A percentile compares a stretch with the other conserved stretches of the same genome.
phyloP scores from a whole-genome alignment of 2,888 invertebrate genomes.

The Sturmia bella region DNA sequence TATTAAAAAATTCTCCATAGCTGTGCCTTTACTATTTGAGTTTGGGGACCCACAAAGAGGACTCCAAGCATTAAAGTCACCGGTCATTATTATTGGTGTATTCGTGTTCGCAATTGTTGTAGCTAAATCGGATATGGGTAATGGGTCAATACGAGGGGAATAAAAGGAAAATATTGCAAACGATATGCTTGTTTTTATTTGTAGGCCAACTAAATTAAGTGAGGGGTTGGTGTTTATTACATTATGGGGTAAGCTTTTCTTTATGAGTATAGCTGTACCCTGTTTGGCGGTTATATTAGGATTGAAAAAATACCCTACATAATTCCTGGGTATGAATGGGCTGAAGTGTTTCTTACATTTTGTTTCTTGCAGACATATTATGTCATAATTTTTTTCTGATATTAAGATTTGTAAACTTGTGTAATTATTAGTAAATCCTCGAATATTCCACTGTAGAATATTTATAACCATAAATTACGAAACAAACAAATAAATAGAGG shows the following conservation, averaged over 20 bases:
- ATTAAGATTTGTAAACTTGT: conserved; percentile 27
- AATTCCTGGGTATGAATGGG: neutral
- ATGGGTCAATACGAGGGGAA: neutral
- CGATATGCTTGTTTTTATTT: neutral
- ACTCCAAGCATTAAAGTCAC: conserved; percentile 36
- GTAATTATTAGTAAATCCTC: conserved; percentile 18
- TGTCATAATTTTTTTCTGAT: conserved; percentile 6
- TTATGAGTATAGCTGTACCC: conserved; percentile 16
- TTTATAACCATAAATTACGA: too few species aligned
- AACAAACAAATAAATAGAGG: too few species aligned
- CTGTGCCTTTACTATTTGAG: neutral
- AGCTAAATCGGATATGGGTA: neutral
- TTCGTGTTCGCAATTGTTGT: neutral
- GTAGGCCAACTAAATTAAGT: neutral
- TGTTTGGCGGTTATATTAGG: conserved; percentile 6
- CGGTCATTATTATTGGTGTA: neutral
- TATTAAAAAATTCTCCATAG: neutral
- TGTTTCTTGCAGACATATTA: conserved; percentile 36
- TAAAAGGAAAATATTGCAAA: conserved; percentile 11
- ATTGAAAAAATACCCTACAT: conserved; percentile 24
- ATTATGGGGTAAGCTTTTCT: conserved; percentile 5
- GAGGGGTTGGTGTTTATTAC: neutral
- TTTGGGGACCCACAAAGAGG: conserved; percentile 11
- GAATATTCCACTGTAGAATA: conserved; percentile 40
- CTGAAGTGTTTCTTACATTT: conserved; percentile 7